Evolutionary conservation across 2,113 vertebrate genomes (phyloP).

Genomic region (Mus musculus): GRCm39 chr5:139894501-139895000

Average conservation of each 20-base stretch:
- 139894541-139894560: constrained; percentile 28
- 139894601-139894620: constrained; percentile 11
- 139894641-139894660: constrained; percentile 15
- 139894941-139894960: background rate
- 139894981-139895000: constrained; percentile 72
- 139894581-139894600: background rate
- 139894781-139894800: background rate
- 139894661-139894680: background rate
- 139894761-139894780: constrained; percentile 44
- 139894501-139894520: constrained; percentile 55
- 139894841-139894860: background rate
- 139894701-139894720: background rate
- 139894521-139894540: background rate
- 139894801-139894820: background rate
- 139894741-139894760: constrained; percentile 5
- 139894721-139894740: background rate
- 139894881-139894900: constrained; percentile 63
- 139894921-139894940: background rate
- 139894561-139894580: constrained; percentile 73
- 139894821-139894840: background rate
- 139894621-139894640: background rate
- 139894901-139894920: constrained; percentile 52
- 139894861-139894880: constrained; percentile 74
- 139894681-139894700: constrained; percentile 26
- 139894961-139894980: constrained; percentile 34